Percentiles rank a stretch among this genome's conserved stretches.
These are phyloP conservation scores for Callithrix jacchus DNA, from an alignment of 2,113 vertebrate species.

Conservation along the genomic window DNA sequence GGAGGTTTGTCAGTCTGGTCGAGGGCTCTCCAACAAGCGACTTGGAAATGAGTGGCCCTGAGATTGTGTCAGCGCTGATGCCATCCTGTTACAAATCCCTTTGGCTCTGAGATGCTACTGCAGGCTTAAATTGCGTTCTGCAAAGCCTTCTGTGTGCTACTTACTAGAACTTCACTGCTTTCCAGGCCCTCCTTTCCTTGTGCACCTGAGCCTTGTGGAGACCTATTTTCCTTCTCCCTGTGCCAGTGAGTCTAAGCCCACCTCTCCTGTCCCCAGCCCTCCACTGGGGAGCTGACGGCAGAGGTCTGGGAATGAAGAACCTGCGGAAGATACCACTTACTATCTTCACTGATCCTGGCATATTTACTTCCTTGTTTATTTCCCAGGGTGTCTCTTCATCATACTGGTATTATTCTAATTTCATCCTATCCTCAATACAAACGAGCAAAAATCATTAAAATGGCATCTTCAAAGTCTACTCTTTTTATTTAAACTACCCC, in stretches of 20 bases:
- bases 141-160: neutral
- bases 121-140: neutral
- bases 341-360: neutral
- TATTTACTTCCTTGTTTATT: neutral
- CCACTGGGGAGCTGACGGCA: too few relatives aligned
- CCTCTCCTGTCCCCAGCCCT: rapidly evolving
- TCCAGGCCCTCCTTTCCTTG: neutral
- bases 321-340: too few relatives aligned
- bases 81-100: neutral
- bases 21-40: neutral
- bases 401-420: conserved; percentile 41
- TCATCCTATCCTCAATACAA: neutral
- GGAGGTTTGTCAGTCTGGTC: neutral
- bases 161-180: neutral
- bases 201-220: neutral
- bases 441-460: conserved; percentile 47
- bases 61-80: neutral
- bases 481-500: conserved; percentile 47
- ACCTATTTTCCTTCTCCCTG: neutral
- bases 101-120: neutral
- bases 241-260: neutral
- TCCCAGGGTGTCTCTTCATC: neutral
- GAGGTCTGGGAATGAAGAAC: too few relatives aligned
- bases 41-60: neutral
- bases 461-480: conserved; percentile 55